These are phyloP conservation scores for Nycteola revayana DNA, from an alignment of 2,888 invertebrate species.

Conservation along the genomic window DNA sequence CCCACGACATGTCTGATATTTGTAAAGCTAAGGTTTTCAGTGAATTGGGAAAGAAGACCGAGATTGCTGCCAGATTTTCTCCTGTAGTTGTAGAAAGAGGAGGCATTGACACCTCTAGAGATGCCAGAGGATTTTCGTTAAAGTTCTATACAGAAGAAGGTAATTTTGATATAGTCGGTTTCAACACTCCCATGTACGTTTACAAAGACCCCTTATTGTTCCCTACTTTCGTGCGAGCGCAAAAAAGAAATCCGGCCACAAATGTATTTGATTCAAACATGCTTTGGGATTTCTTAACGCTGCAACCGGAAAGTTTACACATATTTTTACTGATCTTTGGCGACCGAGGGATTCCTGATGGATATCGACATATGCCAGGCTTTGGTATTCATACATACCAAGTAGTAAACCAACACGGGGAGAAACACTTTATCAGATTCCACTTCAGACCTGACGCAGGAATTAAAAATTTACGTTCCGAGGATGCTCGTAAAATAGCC, in stretches of 20 bases:
- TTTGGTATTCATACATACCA: slow-evolving; percentile 95
- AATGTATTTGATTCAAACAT: not conserved
- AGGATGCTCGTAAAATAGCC: slow-evolving; percentile 84
- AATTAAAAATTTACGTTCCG: slow-evolving; percentile 86
- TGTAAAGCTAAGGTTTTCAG: slow-evolving; percentile 88
- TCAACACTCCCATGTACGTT: not conserved
- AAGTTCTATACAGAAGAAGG: not conserved
- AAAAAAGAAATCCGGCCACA: not conserved
- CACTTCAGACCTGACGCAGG: slow-evolving; percentile 93
- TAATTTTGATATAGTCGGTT: not conserved
- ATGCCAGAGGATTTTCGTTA: not conserved
- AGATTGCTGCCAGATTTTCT: slow-evolving; percentile 88
- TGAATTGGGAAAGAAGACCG: slow-evolving; percentile 87
- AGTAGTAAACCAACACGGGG: slow-evolving; percentile 86
- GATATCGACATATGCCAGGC: slow-evolving; percentile 94
- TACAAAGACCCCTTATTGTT: not conserved
- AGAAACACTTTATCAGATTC: slow-evolving; percentile 90
- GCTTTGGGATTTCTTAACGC: not conserved
- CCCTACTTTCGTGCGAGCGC: not conserved
- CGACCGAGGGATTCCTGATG: slow-evolving; percentile 95
- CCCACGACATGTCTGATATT: slow-evolving; percentile 68
- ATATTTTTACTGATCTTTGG: slow-evolving; percentile 87
- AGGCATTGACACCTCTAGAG: slow-evolving; percentile 83
- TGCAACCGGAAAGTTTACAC: slow-evolving; percentile 37
- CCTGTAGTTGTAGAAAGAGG: slow-evolving; percentile 92